Base-by-base conservation (phyloP, 1,140 invertebrate species). In the Monomorium pharaonis region DNA sequence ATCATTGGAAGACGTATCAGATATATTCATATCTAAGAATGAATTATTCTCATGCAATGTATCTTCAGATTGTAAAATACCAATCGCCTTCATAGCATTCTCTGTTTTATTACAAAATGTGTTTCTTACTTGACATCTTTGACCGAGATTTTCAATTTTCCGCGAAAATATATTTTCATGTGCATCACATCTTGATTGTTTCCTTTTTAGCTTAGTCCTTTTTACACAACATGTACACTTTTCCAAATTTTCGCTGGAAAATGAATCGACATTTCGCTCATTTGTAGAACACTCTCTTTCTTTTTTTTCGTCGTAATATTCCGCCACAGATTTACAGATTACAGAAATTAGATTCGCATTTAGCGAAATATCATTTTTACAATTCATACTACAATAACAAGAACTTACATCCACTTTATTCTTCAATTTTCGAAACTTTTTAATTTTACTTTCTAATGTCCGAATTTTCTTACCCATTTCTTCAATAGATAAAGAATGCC, bases 381-480 rank as follows among this genome's bases (percentile, higher is more conserved):
- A 56, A 74, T 56, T 12, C 10, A 14, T 87, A 21, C 3, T 9
- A 10, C 21, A 44, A 58, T 16, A 49, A 33, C 42, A 84, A 56
- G 37, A 76, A 33, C 21, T 72, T 1, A 7, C 49, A 24, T 54
- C 62, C 10, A 24, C 16, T 33, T 80, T 51, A 47, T 84, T 58
- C 7, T 54, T 81, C 9, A 30, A 72, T 62, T 27, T 83, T 24
- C 37, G 63, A 0, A 81, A 58, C 47, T 89, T 89, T 14, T 92
- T 89, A 12, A 93, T 27, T 67, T 91, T 86, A 12, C 21, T 72
- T 72, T 93, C 88, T 42, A 94, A 76, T n/a, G 30, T 76, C 16
- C 78, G 62, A 0, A 93, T 51, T 87, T 75, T 89, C 47, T 77
- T 86, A n/a, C 90, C 54, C 1, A 94, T 12, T 30, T 83, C 6